Evolutionary conservation across 2,888 invertebrate species (phyloP).

Genomic region (Xanthia icteritia): DNA sequence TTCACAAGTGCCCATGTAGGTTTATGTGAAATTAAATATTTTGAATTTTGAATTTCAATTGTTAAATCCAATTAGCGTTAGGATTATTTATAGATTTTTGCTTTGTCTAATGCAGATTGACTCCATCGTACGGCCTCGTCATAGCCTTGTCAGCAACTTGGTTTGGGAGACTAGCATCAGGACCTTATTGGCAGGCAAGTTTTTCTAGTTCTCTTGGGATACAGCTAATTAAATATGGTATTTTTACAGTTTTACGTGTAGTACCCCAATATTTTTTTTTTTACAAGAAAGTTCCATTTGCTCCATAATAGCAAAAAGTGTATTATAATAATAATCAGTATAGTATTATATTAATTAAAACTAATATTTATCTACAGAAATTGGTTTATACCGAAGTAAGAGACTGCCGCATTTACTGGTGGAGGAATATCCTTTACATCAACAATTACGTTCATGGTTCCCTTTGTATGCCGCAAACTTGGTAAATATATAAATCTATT

Average conservation of each 20-base stretch:
- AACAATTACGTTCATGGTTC: slow-evolving; percentile 70
- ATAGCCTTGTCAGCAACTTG: slow-evolving; percentile 72
- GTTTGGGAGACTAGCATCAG: slow-evolving; percentile 73
- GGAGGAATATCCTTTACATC: slow-evolving; percentile 73
- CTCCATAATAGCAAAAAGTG: not conserved
- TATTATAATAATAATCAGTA: too few relatives aligned
- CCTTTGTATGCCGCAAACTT: slow-evolving; percentile 66
- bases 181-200: slow-evolving; percentile 81
- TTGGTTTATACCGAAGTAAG: slow-evolving; percentile 39
- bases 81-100: not conserved
- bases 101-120: slow-evolving; percentile 64
- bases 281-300: not conserved
- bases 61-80: not conserved
- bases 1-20: too few relatives aligned
- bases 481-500: slow-evolving; percentile 60
- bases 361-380: slow-evolving; percentile 8
- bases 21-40: too few relatives aligned
- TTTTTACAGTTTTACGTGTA: too few relatives aligned
- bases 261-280: too few relatives aligned
- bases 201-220: too few relatives aligned
- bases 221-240: too few relatives aligned
- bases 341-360: not conserved
- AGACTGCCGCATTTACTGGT: slow-evolving; percentile 72
- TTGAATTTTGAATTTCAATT: too few relatives aligned
- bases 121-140: slow-evolving; percentile 69